These are phyloP conservation scores for Spermophilus dauricus DNA, from an alignment of 2,113 vertebrate species.

Conservation along the genomic window DNA sequence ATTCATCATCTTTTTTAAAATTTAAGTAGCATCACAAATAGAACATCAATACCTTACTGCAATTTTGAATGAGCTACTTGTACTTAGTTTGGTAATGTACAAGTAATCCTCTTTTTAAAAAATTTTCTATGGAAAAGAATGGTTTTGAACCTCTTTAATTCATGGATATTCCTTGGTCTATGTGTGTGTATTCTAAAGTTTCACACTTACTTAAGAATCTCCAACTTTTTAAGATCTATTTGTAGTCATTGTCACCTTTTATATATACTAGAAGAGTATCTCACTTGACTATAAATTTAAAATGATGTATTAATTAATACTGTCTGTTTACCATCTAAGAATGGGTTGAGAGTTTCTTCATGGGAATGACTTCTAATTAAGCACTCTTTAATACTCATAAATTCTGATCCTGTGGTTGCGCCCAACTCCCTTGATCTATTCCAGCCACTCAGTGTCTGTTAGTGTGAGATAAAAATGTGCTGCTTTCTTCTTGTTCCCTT, in stretches of 20 bases:
- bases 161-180: neutral
- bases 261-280: conserved; percentile 36
- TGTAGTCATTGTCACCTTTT: neutral
- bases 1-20: neutral
- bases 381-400: neutral
- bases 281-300: conserved; percentile 17
- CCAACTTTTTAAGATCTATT: neutral
- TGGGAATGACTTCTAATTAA: conserved; percentile 9
- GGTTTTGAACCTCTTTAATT: conserved; percentile 34
- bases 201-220: conserved; percentile 44
- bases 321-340: neutral
- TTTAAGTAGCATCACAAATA: neutral
- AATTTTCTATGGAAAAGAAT: conserved; percentile 46
- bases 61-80: neutral
- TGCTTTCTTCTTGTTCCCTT: conserved; percentile 63
- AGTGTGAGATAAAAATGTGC: conserved; percentile 77
- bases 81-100: neutral
- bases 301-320: conserved; percentile 5
- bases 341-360: neutral
- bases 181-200: conserved; percentile 34
- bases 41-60: neutral
- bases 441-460: conserved; percentile 62
- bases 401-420: conserved; percentile 61
- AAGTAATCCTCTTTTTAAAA: neutral
- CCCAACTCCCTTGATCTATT: conserved; percentile 79